Base-by-base conservation (phyloP, 2,888 invertebrate species). In the Apantesis nais region DNA sequence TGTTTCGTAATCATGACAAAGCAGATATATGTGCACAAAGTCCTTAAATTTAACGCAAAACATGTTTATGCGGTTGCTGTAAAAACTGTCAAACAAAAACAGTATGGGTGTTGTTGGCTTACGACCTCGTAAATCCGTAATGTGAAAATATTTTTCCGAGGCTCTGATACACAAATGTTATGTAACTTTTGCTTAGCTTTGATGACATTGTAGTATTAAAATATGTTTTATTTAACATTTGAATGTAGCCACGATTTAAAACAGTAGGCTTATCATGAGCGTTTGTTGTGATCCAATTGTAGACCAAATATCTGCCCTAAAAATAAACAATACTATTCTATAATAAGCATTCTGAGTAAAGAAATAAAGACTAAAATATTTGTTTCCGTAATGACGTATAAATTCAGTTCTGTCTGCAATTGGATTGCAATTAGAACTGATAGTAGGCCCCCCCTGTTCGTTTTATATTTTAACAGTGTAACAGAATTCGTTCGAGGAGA, bases 31-130 rank as follows among this genome's bases (percentile, higher is more conserved):
- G 34, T 34, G 12, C 5, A 65, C 34, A 66, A 31, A 66, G n/a
- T 61, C 16, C 44, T 11, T 34, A 44, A 44, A 41, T 29, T 60
- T 60, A 44, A 66, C 12, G 11, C 14, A 60, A 16, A n/a, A n/a
- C 7, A 67, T 41, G 34, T 60, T 60, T 22, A n/a, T 67, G 61
- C 62, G 48, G 68, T 70, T 34, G 66, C 52, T 70, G 62, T 71
- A 69, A 81, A 74, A 68, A 74, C 66, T 74, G 69, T 78, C 77
- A 73, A 68, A 73, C 61, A 44, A 62, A 65, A 73, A 25, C 48
- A 25, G 63, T 66, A 29, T 55, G 44, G 9, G n/a, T 29, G 55
- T 19, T 44, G 12, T 39, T 58, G 31, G 31, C 58, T 70, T 67
- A 62, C 34, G 48, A 44, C 34, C 61, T 22, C 58, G 37, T 66